Evolutionary conservation across 2,888 invertebrate genomes (phyloP), one percentile per base, ranked within the genome.

Genomic region (Dolomedes plantarius): DNA sequence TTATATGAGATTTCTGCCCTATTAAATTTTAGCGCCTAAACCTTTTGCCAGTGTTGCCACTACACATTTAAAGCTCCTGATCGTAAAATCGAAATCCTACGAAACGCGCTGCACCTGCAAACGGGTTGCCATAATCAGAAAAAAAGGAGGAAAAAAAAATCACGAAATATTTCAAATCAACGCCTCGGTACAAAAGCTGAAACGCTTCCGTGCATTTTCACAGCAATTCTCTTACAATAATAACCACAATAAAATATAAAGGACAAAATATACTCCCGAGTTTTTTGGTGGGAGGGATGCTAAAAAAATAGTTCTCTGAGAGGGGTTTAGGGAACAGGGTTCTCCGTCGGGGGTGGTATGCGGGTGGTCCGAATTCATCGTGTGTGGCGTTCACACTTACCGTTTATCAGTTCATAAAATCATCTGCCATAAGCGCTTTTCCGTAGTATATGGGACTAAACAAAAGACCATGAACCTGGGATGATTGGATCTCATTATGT

Each of bases 301-400:
- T 23, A 46, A 46, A 36, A 36, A 36, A 36, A 16, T 16, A 16
- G 16, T 6, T 16, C 3, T 56, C 23, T 3, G 19, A 56, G 23
- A 56, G 56, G 56, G 23, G 23, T 7, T 56, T 56, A 56, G 23
- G 56, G 23, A 11, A 11, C 23, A 56, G 23, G 56, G 16, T 46
- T 23, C 71, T 69, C 75, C 64, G 74, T 76, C 76, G 65, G 75
- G 72, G 76, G 50, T 72, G 75, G 80, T 65, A 82, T 82, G 82
- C 82, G 82, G 82, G 82, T 82, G 82, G 82, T 82, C 82, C 62
- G 11, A 23, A 56, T 23, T 65, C 82, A 31, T 50, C 82, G 82
- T 82, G 82, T 82, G 82, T 82, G 82, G 82, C 50, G 65, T 64
- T 32, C 76, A 32, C 67, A 36, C 56, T 67, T 68, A 32, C 50